phyloP scores from a whole-genome alignment of 2,888 invertebrate species.

The Chesias legatella region DNA sequence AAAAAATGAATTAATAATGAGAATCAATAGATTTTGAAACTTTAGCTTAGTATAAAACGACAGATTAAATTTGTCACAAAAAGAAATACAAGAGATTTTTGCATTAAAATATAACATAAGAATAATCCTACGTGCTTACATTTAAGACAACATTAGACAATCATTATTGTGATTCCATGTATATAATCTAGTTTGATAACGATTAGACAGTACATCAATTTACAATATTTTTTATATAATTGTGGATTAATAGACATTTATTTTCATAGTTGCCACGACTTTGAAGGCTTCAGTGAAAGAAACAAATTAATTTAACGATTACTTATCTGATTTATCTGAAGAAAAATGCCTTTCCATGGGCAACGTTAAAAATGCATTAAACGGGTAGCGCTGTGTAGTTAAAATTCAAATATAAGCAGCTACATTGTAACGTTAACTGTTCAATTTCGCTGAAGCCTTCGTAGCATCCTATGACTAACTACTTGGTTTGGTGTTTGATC shows the following conservation, averaged over 20 bases:
- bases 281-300: conserved; percentile 38
- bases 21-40: too few relatives aligned
- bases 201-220: conserved; percentile 38
- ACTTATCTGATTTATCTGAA: too few relatives aligned
- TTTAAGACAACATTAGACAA: conserved; percentile 15
- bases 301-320: too few relatives aligned
- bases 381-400: too few relatives aligned
- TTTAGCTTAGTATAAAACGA: too few relatives aligned
- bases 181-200: conserved; percentile 40
- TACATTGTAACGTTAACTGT: too few relatives aligned
- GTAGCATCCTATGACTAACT: conserved; percentile 58
- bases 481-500: conserved; percentile 78
- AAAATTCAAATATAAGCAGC: too few relatives aligned
- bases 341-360: too few relatives aligned
- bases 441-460: conserved; percentile 47
- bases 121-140: conserved; percentile 10
- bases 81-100: background rate
- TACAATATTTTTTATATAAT: conserved; percentile 49
- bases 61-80: too few relatives aligned
- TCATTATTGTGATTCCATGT: conserved; percentile 33
- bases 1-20: too few relatives aligned
- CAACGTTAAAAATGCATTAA: too few relatives aligned
- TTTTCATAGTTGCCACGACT: conserved; percentile 42
- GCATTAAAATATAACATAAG: conserved; percentile 7
- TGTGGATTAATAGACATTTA: conserved; percentile 73